Evolutionary conservation across 2,888 invertebrate species (phyloP).

Genomic region (Xestoiulus laeticollis): DNA sequence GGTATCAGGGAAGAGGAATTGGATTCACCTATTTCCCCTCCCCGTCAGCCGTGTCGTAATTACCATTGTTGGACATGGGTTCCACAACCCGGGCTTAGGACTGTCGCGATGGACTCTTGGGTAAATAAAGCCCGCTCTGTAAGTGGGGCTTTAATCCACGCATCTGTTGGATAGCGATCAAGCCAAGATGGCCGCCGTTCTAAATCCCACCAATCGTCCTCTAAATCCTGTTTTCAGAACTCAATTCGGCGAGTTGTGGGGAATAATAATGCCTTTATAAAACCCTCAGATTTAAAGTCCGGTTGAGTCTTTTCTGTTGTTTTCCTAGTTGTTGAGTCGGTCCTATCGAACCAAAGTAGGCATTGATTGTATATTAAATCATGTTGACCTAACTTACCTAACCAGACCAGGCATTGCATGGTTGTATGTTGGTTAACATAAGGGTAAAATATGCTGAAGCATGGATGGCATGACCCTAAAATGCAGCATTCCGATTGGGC

Average conservation of each 20-base stretch:
- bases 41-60: not conserved
- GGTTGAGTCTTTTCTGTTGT: too few relatives aligned
- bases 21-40: constrained; percentile 13
- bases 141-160: constrained; percentile 11
- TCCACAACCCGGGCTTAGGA: not conserved
- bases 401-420: too few relatives aligned
- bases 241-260: not conserved
- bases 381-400: too few relatives aligned
- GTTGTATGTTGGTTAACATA: too few relatives aligned
- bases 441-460: too few relatives aligned
- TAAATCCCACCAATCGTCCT: not conserved
- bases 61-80: not conserved
- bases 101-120: not conserved
- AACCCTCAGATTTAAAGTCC: too few relatives aligned
- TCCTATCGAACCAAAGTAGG: too few relatives aligned
- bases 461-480: too few relatives aligned
- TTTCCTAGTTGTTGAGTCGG: too few relatives aligned
- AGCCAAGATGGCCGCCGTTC: not conserved
- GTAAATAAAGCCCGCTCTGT: not conserved
- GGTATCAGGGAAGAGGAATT: constrained; percentile 28
- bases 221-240: not conserved
- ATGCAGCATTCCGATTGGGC: too few relatives aligned
- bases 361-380: too few relatives aligned
- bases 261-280: too few relatives aligned
- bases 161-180: not conserved